phyloP scores from a whole-genome alignment of 2,888 invertebrate genomes.

The Elgonia sp. region DNA sequence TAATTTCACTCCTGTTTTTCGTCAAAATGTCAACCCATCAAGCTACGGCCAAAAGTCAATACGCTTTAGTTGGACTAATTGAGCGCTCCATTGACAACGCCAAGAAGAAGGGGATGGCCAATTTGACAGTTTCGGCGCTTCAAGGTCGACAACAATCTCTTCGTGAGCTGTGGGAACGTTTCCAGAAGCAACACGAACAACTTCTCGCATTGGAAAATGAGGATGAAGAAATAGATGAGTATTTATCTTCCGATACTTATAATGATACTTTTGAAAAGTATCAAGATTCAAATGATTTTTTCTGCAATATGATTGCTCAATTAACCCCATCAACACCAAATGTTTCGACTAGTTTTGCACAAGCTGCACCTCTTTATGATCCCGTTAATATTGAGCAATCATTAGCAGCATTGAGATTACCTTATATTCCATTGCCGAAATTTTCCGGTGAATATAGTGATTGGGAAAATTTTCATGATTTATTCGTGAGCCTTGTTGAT shows the following conservation, averaged over 20 bases:
- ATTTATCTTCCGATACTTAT: not conserved
- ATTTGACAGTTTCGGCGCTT: not conserved
- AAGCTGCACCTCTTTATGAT: too few relatives aligned
- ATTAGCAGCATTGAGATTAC: not conserved
- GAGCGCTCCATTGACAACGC: constrained; percentile 3
- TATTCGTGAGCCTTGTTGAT: constrained; percentile 13
- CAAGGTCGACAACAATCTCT: constrained; percentile 8
- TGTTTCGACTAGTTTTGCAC: not conserved
- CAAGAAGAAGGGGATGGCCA: constrained; percentile 10
- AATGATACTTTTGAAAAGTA: not conserved
- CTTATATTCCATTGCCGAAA: constrained; percentile 12
- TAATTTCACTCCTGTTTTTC: not conserved
- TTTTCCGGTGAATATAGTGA: constrained; percentile 17
- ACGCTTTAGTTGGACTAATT: constrained; percentile 8
- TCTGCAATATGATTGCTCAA: constrained; percentile 14
- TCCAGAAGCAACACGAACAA: not conserved
- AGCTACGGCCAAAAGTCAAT: not conserved
- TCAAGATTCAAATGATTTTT: not conserved
- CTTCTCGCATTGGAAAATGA: not conserved
- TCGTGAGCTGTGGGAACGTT: not conserved
- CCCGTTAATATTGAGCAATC: not conserved
- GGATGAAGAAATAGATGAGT: not conserved
- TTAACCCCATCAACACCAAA: not conserved
- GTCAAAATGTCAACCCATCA: not conserved
- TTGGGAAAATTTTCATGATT: constrained; percentile 24